These are phyloP conservation scores for Peucedramus taeniatus DNA, from an alignment of 2,113 vertebrate species.

Conservation along the genomic window DNA sequence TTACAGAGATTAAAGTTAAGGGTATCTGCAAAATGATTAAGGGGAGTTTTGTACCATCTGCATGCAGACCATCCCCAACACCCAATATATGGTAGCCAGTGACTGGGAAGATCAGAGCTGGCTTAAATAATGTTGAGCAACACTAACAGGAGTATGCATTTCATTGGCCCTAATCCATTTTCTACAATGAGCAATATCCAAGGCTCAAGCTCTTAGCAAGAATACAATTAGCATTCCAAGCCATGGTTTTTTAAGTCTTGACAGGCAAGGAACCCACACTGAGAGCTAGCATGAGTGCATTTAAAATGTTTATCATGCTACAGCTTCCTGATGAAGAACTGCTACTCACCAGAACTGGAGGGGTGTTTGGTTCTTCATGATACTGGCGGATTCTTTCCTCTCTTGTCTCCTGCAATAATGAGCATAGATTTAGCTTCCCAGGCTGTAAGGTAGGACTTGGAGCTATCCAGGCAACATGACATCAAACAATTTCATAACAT, in stretches of 20 bases:
- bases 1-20: not conserved
- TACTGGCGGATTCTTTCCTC: conserved; percentile 84
- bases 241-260: not conserved
- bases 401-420: conserved; percentile 77
- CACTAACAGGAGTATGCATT: not conserved
- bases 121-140: not conserved
- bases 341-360: conserved; percentile 78
- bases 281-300: not conserved
- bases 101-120: not conserved
- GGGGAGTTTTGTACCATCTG: not conserved
- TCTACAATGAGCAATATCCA: not conserved
- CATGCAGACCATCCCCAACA: not conserved
- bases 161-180: not conserved
- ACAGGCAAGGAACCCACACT: not conserved
- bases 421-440: not conserved
- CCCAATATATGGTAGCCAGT: not conserved
- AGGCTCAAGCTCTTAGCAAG: not conserved
- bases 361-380: conserved; percentile 80
- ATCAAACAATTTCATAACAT: not conserved
- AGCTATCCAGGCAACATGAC: not conserved
- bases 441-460: not conserved
- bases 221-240: not conserved
- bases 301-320: not conserved
- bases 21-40: not conserved
- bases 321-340: not conserved